Evolutionary conservation across 1,140 invertebrate genomes (phyloP).

Genomic region (Drosophila orena): DNA sequence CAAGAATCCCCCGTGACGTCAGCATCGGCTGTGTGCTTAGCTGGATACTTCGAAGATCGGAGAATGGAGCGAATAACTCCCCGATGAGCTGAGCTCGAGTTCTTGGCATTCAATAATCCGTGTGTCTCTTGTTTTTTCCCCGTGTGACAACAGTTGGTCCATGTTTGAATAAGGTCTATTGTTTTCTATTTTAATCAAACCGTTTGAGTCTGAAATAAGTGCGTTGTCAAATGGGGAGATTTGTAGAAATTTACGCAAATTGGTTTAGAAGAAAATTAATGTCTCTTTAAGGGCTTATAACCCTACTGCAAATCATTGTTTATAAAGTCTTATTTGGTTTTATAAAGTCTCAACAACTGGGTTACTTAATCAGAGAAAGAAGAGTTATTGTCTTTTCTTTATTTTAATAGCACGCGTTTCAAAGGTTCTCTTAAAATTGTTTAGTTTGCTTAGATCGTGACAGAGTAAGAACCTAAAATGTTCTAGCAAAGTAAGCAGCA

Average conservation of each 20-base stretch:
- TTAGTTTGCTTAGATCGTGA: too few species aligned
- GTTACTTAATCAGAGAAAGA: too few species aligned
- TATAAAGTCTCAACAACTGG: too few species aligned
- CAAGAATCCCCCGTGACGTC: slow-evolving; percentile 32
- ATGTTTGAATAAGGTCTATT: slow-evolving; percentile 17
- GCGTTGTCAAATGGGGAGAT: not conserved
- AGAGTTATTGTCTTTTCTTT: too few species aligned
- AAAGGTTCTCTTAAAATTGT: too few species aligned
- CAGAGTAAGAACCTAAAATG: too few species aligned
- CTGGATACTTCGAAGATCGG: slow-evolving; percentile 21
- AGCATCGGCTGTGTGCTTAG: slow-evolving; percentile 40
- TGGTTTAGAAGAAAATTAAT: too few species aligned
- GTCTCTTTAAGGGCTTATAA: too few species aligned
- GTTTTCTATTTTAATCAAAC: slow-evolving; percentile 14
- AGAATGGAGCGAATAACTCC: slow-evolving; percentile 3
- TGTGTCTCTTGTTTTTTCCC: not conserved
- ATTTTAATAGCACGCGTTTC: too few species aligned
- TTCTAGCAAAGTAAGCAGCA: too few species aligned
- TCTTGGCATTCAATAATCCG: slow-evolving; percentile 12
- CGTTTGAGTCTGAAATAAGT: not conserved
- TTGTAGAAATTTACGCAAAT: slow-evolving; percentile 2
- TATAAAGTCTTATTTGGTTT: too few species aligned
- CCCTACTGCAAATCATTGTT: too few species aligned
- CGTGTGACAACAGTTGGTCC: slow-evolving; percentile 21
- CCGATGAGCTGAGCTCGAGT: not conserved